These are phyloP conservation scores for Holotrichia oblita DNA, from an alignment of 1,140 invertebrate species.

Conservation along the genomic window DNA sequence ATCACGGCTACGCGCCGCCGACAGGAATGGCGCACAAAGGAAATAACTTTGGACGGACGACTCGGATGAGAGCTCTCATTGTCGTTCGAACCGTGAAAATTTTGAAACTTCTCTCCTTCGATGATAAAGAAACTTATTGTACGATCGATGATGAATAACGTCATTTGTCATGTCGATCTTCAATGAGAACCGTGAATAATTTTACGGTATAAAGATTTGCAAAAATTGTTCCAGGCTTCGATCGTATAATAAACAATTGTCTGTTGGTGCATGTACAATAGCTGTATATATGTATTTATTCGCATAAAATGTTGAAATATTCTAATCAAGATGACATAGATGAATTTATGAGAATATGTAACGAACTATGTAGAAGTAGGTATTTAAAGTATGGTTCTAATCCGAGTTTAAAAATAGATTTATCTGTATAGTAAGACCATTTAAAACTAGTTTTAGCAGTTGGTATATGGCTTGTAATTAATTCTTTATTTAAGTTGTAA, in stretches of 20 bases:
- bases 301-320: no score
- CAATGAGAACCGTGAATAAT: constrained; percentile 1
- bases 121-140: constrained; percentile 22
- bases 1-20: background rate
- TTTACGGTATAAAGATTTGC: background rate
- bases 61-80: constrained; percentile 21
- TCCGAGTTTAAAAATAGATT: no score
- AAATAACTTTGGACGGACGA: constrained; percentile 2
- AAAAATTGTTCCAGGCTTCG: background rate
- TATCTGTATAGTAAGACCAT: no score
- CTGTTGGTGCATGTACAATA: background rate
- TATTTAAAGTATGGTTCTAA: no score
- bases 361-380: no score
- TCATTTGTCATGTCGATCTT: constrained; percentile 25
- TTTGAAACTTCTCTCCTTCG: constrained; percentile 26
- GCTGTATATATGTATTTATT: background rate
- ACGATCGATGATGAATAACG: constrained; percentile 21
- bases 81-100: constrained; percentile 36
- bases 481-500: no score
- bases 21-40: constrained; percentile 15
- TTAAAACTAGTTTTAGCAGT: no score
- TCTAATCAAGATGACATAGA: no score
- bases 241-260: background rate
- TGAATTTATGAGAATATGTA: no score
- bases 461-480: no score